Percentiles rank a stretch among this genome's conserved stretches.
phyloP scores from a whole-genome alignment of 1,140 invertebrate genomes.

The Lamellibrachia luymesi region DNA sequence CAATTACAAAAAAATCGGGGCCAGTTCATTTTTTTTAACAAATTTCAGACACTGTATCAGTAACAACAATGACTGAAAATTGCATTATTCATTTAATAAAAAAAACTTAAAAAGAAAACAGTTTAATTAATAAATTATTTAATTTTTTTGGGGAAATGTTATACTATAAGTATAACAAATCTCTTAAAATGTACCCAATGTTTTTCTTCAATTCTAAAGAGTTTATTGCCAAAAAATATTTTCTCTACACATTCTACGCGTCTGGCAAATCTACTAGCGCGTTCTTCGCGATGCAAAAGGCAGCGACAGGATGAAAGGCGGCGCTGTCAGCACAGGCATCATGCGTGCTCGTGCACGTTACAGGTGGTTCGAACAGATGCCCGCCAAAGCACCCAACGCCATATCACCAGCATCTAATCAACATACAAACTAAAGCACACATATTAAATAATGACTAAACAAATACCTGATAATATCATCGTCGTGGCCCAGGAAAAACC shows the following conservation, averaged over 20 bases:
- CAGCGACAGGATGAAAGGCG: not conserved
- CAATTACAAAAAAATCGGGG: too few species aligned
- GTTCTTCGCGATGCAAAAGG: not conserved
- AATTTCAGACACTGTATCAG: too few species aligned
- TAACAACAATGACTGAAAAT: too few species aligned
- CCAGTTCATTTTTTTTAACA: too few species aligned
- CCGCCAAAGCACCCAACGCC: not conserved
- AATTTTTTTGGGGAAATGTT: too few species aligned
- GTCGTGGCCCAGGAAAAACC: constrained; percentile 56
- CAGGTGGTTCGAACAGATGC: not conserved
- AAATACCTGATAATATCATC: constrained; percentile 57
- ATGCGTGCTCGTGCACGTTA: not conserved
- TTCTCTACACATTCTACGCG: not conserved
- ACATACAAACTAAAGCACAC: not conserved
- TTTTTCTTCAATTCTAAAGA: too few species aligned
- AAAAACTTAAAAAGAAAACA: too few species aligned
- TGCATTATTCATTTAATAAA: too few species aligned
- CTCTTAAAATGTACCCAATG: too few species aligned
- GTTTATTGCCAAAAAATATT: not conserved
- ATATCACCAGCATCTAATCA: not conserved
- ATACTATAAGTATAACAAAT: too few species aligned
- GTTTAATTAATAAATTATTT: too few species aligned
- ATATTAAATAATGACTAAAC: constrained; percentile 9
- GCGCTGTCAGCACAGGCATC: not conserved
- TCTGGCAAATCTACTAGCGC: not conserved